Evolutionary conservation across 2,888 invertebrate genomes (phyloP).

Genomic region (Ophion obscuratus): DNA sequence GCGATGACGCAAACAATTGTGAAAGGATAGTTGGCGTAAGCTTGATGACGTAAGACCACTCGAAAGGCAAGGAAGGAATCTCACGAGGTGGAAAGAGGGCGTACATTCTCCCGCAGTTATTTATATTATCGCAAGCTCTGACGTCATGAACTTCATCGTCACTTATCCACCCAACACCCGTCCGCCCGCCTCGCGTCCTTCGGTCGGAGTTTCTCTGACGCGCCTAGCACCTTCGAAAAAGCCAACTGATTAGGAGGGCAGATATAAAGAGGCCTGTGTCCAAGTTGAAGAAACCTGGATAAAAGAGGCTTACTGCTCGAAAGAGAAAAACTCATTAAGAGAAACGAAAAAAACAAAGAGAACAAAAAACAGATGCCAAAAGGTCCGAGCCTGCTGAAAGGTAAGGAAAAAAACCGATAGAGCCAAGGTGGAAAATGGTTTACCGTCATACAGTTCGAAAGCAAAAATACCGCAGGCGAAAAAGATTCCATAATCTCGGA

Average conservation of each 20-base stretch:
- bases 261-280: background rate
- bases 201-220: constrained; percentile 14
- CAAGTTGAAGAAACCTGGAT: constrained; percentile 10
- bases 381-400: background rate
- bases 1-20: background rate
- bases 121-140: constrained; percentile 50
- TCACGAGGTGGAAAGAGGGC: background rate
- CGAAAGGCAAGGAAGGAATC: background rate
- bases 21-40: background rate
- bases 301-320: constrained; percentile 14
- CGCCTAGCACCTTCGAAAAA: background rate
- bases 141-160: constrained; percentile 46
- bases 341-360: background rate
- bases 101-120: constrained; percentile 24
- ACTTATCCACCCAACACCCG: background rate
- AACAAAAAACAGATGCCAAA: background rate
- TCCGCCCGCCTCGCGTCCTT: too few relatives aligned
- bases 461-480: background rate
- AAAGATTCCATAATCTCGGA: background rate
- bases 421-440: background rate
- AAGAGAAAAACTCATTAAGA: constrained; percentile 18
- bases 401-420: constrained; percentile 8
- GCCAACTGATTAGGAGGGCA: constrained; percentile 44
- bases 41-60: constrained; percentile 9
- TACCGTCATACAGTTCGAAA: background rate